Base-by-base conservation (phyloP, 2,888 invertebrate genomes). In the Clepsis dumicolana region DNA sequence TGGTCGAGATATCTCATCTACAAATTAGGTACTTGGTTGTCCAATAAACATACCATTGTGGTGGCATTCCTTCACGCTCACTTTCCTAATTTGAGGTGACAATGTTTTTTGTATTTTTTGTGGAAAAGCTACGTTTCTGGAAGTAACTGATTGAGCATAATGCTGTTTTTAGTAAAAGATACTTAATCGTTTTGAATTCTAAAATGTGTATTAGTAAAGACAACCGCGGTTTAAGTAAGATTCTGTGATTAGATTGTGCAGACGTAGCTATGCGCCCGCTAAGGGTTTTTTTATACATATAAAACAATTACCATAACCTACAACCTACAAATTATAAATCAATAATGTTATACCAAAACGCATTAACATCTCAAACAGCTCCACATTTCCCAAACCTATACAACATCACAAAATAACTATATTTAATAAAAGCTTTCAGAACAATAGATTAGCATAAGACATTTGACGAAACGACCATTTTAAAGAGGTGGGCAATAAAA, bases 61-160 rank as follows among this genome's bases (percentile, higher is more conserved):
- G 70, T 59, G 65, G 69, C 77, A 82, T 81, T 80, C 78, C 76
- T 75, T 75, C 76, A 78, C 82, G 78, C 77, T 77, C 76, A 77
- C 77, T 73, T 75, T 72, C 74, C 71, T 77, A 72, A 77, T 77
- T 74, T 62, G 74, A 72, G 71, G 73, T 74, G 73, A 72, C 74
- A 69, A 57, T 68, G 48, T 52, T 62, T 32, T 68, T 72, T 64
- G 32, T 21, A 25, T 48, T 66, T 61, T 66, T 29, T 64, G 29
- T 54, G 18, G 5, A 35, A 56, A 52, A 25, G 16, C 18, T 7
- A 10, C 14, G 21, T 21, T 12, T 10, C 48, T 21, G 21, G 12
- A 18, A 14, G 18, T 44, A 7, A 16, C 8, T 44, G 18, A 44
- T 1, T 7, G 4, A 18, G n/a, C 14, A 2, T 18, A 18, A 7